Conservation (phyloP, 23 tunicate species). For the Botrylloides violaceus region DNA sequence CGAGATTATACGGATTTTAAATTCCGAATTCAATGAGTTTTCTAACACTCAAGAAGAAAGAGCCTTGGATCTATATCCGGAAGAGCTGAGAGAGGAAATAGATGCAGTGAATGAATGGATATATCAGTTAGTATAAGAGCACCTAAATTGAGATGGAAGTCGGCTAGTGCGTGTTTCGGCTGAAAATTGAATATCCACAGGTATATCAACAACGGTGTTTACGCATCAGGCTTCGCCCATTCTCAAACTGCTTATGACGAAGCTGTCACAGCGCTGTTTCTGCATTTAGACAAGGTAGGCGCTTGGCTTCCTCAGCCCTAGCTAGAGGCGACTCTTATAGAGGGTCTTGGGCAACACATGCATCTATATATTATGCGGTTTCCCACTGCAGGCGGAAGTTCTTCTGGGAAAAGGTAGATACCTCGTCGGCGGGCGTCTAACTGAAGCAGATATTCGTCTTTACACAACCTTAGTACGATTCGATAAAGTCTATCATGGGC, state of each 20-base stretch:
- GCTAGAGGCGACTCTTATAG: too few relatives aligned
- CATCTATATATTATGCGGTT: background rate
- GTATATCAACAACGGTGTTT: conserved; percentile 79
- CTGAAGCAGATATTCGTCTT: conserved; percentile 80
- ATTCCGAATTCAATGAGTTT: conserved; percentile 39
- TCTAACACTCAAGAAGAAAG: conserved; percentile 45
- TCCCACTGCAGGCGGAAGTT: conserved; percentile 41
- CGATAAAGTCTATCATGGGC: conserved; percentile 85
- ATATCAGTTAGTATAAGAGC: conserved; percentile 60
- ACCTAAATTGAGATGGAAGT: too few relatives aligned
- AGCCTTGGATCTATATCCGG: conserved; percentile 61
- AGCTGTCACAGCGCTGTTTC: conserved; percentile 61
- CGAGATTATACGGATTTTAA: conserved; percentile 76
- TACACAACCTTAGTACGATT: conserved; percentile 77
- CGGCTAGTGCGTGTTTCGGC: too few relatives aligned
- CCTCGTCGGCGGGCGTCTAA: conserved; percentile 51
- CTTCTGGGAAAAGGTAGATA: conserved; percentile 59
- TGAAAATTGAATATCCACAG: too few relatives aligned
- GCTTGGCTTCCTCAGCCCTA: too few relatives aligned
- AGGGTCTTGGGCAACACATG: too few relatives aligned
- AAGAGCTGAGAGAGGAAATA: conserved; percentile 33
- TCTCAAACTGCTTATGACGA: conserved; percentile 71
- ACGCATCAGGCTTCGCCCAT: conserved; percentile 67
- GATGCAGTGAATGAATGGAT: conserved; percentile 77
- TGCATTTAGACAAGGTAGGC: conserved; percentile 49